These are phyloP conservation scores for Heterohyrax brucei DNA, from an alignment of 2,797 vertebrate species.

Conservation along the genomic window DNA sequence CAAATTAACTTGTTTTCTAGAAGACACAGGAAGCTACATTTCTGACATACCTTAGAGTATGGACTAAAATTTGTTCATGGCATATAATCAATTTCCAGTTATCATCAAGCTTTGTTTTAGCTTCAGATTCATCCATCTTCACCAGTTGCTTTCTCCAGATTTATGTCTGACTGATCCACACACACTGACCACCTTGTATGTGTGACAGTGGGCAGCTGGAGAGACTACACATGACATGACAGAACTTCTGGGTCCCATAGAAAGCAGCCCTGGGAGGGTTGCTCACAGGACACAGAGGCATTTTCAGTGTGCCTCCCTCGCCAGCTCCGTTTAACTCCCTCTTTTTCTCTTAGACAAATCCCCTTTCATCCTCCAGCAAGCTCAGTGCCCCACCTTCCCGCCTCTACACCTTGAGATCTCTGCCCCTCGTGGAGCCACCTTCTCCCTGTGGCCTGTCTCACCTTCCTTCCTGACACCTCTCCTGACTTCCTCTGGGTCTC, in stretches of 20 bases:
- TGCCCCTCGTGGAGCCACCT: neutral
- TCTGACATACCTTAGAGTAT: neutral
- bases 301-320: neutral
- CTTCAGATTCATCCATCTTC: neutral
- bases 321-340: neutral
- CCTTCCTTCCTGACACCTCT: neutral
- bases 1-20: neutral
- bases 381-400: no score
- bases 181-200: neutral
- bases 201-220: neutral
- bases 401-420: neutral
- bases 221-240: neutral
- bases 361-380: neutral
- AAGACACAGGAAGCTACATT: neutral
- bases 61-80: neutral
- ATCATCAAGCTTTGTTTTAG: neutral
- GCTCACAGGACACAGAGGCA: accelerated
- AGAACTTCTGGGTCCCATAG: neutral
- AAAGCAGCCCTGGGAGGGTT: neutral
- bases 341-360: neutral
- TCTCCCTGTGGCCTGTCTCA: neutral
- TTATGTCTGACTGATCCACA: neutral
- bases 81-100: neutral
- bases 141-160: neutral
- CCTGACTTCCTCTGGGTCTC: neutral